Conservation (phyloP, 1,140 invertebrate species). For the Cydia fagiglandana region DNA sequence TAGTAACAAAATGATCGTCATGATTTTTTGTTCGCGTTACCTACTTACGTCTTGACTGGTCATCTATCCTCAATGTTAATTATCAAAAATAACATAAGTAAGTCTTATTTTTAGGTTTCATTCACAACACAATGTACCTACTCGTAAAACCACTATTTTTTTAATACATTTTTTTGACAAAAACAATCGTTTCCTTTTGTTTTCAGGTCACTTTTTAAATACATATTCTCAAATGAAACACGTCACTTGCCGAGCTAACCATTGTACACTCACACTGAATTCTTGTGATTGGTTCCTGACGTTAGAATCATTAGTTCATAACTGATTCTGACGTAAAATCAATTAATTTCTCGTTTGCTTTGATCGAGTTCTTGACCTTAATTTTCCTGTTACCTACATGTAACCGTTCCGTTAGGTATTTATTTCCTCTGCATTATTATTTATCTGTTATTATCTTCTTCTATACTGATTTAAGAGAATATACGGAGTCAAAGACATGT, state of each 20-base stretch:
- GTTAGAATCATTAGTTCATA: background rate
- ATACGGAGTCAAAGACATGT: background rate
- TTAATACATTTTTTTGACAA: background rate
- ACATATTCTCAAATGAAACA: background rate
- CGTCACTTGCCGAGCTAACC: background rate
- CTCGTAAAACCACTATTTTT: background rate
- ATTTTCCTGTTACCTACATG: background rate
- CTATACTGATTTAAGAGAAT: background rate
- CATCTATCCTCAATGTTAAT: background rate
- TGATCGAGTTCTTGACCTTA: slow-evolving; percentile 14
- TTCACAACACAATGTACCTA: background rate
- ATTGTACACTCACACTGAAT: background rate
- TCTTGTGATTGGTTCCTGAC: background rate
- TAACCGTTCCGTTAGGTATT: background rate
- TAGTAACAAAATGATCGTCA: no score
- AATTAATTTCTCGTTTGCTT: background rate
- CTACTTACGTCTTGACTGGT: background rate
- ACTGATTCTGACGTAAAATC: slow-evolving; percentile 3
- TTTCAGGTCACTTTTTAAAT: background rate
- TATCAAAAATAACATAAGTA: background rate
- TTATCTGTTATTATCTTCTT: background rate
- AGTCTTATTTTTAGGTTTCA: background rate
- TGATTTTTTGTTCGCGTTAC: background rate
- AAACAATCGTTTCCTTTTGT: background rate
- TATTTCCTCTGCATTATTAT: slow-evolving; percentile 5